Evolutionary conservation across 2,888 invertebrate genomes (phyloP).

Genomic region (Rhingia rostrata): DNA sequence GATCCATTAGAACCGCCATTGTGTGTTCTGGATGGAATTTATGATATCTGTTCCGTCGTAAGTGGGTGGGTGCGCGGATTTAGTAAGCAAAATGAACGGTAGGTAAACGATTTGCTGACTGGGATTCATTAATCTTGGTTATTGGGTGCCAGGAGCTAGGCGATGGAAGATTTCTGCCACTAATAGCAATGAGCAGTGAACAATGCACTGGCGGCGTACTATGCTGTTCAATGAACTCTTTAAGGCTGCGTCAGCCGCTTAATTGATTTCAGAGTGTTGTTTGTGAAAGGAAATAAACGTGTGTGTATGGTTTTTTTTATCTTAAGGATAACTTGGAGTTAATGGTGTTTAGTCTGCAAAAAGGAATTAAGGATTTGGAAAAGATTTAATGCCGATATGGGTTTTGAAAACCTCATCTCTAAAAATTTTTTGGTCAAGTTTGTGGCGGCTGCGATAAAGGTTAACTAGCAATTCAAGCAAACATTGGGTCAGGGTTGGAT

Average conservation of each 20-base stretch:
- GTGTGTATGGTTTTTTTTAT: too few species aligned
- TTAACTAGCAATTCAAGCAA: too few species aligned
- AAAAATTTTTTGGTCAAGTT: too few species aligned
- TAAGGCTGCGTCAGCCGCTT: neutral
- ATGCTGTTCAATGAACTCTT: slow-evolving; percentile 17
- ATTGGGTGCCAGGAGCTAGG: slow-evolving; percentile 9
- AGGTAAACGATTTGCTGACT: slow-evolving; percentile 67
- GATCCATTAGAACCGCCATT: slow-evolving; percentile 64
- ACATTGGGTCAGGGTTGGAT: too few species aligned
- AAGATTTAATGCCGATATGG: too few species aligned
- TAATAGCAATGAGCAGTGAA: slow-evolving; percentile 23
- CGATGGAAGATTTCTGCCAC: slow-evolving; percentile 1
- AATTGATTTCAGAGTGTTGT: too few species aligned
- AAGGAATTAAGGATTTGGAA: too few species aligned
- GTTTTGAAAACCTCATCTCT: too few species aligned
- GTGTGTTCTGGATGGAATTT: slow-evolving; percentile 59
- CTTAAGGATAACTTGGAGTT: too few species aligned
- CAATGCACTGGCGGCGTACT: slow-evolving; percentile 22
- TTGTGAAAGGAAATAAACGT: too few species aligned
- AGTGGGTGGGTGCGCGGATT: slow-evolving; percentile 34
- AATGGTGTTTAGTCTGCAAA: too few species aligned
- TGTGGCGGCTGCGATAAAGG: too few species aligned
- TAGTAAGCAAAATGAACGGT: slow-evolving; percentile 41
- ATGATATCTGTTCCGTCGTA: slow-evolving; percentile 46
- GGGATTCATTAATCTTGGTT: slow-evolving; percentile 66